Conservation (phyloP, 2,888 invertebrate species). For the Cyaniris semiargus region DNA sequence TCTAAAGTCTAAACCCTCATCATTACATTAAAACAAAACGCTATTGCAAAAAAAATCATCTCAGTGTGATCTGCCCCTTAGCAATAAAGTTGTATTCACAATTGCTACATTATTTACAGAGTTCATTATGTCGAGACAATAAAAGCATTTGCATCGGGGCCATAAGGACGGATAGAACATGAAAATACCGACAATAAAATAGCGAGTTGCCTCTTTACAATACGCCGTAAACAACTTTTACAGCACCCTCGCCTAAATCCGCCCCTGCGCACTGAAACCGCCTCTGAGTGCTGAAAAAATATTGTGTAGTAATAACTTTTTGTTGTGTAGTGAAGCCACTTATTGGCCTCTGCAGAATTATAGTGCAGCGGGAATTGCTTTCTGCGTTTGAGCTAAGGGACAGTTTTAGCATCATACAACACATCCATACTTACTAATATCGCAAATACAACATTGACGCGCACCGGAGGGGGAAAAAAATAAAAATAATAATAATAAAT, state of each 20-base stretch:
- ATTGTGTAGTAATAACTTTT: background rate
- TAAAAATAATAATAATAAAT: too few relatives aligned
- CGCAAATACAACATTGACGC: too few relatives aligned
- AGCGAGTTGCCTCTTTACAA: slow-evolving; percentile 51
- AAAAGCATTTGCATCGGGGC: slow-evolving; percentile 56
- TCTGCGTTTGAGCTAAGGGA: too few relatives aligned
- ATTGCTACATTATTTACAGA: background rate
- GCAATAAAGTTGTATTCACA: background rate
- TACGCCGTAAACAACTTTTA: slow-evolving; percentile 58
- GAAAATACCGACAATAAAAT: slow-evolving; percentile 49
- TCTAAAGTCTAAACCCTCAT: background rate
- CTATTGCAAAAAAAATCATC: background rate
- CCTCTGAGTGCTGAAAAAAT: background rate
- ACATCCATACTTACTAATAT: too few relatives aligned
- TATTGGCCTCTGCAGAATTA: too few relatives aligned
- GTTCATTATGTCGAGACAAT: slow-evolving; percentile 21
- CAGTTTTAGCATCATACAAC: too few relatives aligned
- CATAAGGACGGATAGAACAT: slow-evolving; percentile 55
- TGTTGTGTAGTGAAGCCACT: too few relatives aligned
- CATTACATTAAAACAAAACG: background rate
- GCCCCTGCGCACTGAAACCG: slow-evolving; percentile 39
- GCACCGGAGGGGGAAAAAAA: too few relatives aligned
- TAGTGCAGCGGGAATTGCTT: too few relatives aligned
- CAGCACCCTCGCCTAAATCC: slow-evolving; percentile 54
- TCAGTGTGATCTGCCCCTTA: background rate